Base-by-base conservation (phyloP, 2,888 invertebrate genomes). In the Sarcophaga variegata region DNA sequence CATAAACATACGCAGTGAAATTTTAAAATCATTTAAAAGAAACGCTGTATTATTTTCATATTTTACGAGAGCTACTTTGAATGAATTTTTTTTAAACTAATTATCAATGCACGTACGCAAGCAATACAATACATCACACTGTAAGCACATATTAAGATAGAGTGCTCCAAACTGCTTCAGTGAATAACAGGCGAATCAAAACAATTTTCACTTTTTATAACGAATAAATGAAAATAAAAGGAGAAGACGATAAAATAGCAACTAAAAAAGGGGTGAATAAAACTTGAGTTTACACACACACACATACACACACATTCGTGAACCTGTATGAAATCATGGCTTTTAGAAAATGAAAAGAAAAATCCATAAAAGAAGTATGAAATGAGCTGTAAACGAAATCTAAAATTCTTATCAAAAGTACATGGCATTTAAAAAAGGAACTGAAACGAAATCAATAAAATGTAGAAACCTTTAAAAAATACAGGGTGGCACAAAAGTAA, bases 151-250 rank as follows among this genome's bases (percentile, higher is more conserved):
- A 49, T 37, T 20, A 22, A 45, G 22, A 45, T 17, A 64, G 37
- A 45, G 60, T 12, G 47, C 59, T 47, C 59, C 4, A 74, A 60
- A 27, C 14, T 10, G 63, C 27, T 45, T 47, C 20, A 78, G 25
- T 37, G 63, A 79, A 71, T 22, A 71, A 59, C 22, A 79, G 22
- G 2, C 6, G 8, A 74, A 62, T 25, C 37, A 67, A 11, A 60
- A 64, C 5, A 79, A 67, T 74, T 75, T 81, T 81, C 81, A 81
- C 81, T 81, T 81, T 75, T 49, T 81, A 66, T 12, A 74, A n/a
- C 20, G n/a, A 59, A 71, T 12, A 4, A 37, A 59, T 54, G 12
- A 49, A 14, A 60, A 74, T 62, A 27, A 14, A 54, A 17, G 14
- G 17, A 14, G 12, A 54, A 54, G 0, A 14, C 14, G 54, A 54